Base-by-base conservation (phyloP, 1,140 invertebrate species). In the Anoplolepis gracilipes region DNA sequence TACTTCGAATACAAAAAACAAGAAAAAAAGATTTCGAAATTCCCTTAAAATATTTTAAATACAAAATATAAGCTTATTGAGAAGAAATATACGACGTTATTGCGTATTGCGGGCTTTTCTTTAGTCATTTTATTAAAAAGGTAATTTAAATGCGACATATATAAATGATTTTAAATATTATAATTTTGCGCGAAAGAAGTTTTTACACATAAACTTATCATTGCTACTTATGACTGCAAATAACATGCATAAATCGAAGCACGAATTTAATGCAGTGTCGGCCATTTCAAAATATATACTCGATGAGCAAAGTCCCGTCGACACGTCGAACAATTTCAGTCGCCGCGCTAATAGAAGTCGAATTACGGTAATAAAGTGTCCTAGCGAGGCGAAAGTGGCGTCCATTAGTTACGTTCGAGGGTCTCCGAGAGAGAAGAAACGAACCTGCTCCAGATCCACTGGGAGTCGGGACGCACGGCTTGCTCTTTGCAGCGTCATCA, bases 401-500 rank as follows among this genome's bases (percentile, higher is more conserved):
- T 92, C 94, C 93, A 94, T 94, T 94, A 94, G 92, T 88, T 85
- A 86, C 86, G 78, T 87, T 90, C 90, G 79, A 61, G 53, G 78
- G 86, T 57, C 36, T 19, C 0, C 16, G 4, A 49, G 72, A 49
- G 72, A 79, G 49, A 84, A 75, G 90, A 91, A 91, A 89, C 88
- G 88, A 89, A 86, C 88, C 89, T 92, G 92, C 92, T 92, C 92
- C 90, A 93, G 91, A 93, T 87, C 88, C 65, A 55, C 72, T 78
- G 64, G 72, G 67, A 88, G 75, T 69, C 42, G 73, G 46, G 25
- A 49, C 53, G 75, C 78, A 6, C n/a, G 8, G 49, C 36, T 62
- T 62, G 76, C 46, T 42, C 88, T 89, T 81, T 94, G 94, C 94
- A 93, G 88, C 94, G 94, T 95, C 94, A 95, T 95, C 94, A 90